Evolutionary conservation across 2,113 vertebrate species (phyloP).

Genomic region (Lophotis ruficrista): DNA sequence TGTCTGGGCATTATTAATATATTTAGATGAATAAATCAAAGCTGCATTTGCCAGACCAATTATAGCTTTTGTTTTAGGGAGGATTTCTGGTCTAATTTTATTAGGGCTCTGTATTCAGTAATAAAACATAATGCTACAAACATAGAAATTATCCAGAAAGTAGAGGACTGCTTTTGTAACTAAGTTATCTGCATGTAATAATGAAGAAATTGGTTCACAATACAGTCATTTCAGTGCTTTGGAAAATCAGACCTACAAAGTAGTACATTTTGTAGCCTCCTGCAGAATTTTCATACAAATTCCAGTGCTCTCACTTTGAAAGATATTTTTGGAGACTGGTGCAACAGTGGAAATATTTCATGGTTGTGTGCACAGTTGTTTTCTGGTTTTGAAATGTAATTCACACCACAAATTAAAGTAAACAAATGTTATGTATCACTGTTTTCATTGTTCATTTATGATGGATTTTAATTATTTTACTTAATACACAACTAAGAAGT

Average conservation of each 20-base stretch:
- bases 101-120: not conserved
- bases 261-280: not conserved
- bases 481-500: not conserved
- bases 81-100: not conserved
- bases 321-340: not conserved
- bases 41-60: not conserved
- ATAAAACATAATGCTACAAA: not conserved
- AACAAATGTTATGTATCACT: not conserved
- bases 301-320: not conserved
- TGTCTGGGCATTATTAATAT: not conserved
- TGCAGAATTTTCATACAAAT: not conserved
- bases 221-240: not conserved
- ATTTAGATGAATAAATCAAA: not conserved
- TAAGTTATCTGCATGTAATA: not conserved
- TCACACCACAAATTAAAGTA: not conserved
- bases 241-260: not conserved
- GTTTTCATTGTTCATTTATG: not conserved
- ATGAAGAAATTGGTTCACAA: not conserved
- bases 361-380: not conserved
- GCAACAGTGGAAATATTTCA: not conserved
- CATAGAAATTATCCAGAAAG: not conserved
- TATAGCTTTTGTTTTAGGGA: not conserved
- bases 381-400: not conserved
- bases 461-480: not conserved
- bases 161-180: not conserved